Percentiles rank a stretch among this genome's conserved stretches.
These are phyloP conservation scores for Trigoniulus corallinus DNA, from an alignment of 1,140 invertebrate genomes.

Conservation along the genomic window DNA sequence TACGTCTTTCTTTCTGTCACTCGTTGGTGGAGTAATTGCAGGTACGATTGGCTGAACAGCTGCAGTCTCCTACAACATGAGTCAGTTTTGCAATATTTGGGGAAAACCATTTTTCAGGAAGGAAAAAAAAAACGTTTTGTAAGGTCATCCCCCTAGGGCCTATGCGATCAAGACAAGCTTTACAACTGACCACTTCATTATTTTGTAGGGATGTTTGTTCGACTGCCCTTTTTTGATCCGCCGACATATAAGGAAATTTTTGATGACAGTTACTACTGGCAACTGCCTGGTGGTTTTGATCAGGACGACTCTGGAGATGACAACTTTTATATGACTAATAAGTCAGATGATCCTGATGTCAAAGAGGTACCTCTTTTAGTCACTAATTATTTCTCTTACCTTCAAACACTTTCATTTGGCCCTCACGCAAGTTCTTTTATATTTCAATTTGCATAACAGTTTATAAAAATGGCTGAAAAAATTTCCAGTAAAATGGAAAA, in stretches of 20 bases:
- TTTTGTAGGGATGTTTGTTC: slow-evolving; percentile 18
- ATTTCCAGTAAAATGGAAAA: not conserved
- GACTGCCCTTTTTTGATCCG: slow-evolving; percentile 13
- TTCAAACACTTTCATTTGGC: not conserved
- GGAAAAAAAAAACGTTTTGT: too few relatives aligned
- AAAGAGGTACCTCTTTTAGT: not conserved
- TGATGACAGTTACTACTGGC: slow-evolving; percentile 20
- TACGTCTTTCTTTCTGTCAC: slow-evolving; percentile 48
- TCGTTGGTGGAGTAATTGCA: slow-evolving; percentile 58
- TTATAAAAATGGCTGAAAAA: not conserved
- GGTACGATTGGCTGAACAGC: slow-evolving; percentile 34
- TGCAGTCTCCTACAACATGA: too few relatives aligned
- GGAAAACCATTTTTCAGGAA: too few relatives aligned
- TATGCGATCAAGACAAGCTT: too few relatives aligned
- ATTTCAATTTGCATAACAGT: not conserved
- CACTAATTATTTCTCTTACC: not conserved
- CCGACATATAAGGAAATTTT: slow-evolving; percentile 17
- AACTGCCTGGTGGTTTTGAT: slow-evolving; percentile 17
- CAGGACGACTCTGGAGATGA: not conserved
- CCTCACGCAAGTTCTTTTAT: not conserved
- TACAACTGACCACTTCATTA: too few relatives aligned
- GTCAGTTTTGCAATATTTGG: too few relatives aligned
- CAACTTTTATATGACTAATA: not conserved
- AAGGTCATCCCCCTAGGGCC: too few relatives aligned
- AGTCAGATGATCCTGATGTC: not conserved